phyloP scores from a whole-genome alignment of 1,140 invertebrate genomes.

The Colletes latitarsis region DNA sequence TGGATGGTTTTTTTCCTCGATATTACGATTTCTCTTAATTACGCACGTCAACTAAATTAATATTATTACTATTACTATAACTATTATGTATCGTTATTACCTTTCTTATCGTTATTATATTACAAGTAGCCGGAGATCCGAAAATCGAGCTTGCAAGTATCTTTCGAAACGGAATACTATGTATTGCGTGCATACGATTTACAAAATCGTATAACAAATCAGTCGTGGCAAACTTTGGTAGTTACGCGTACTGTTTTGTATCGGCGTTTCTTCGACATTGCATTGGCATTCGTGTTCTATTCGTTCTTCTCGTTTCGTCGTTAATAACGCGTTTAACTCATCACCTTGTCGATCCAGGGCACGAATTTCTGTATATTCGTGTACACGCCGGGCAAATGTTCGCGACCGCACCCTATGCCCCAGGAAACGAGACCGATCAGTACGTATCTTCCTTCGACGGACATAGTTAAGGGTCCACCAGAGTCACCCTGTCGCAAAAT shows the following conservation, averaged over 20 bases:
- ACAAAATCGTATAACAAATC: constrained; percentile 1
- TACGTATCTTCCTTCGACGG: constrained; percentile 90
- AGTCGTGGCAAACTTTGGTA: constrained; percentile 18
- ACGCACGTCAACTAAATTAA: background rate
- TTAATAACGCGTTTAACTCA: constrained; percentile 78
- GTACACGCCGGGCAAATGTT: constrained; percentile 94
- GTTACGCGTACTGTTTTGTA: background rate
- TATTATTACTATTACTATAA: background rate
- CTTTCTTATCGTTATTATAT: background rate
- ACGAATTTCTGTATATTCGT: constrained; percentile 96
- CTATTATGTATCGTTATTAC: background rate
- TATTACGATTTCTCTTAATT: too few relatives aligned
- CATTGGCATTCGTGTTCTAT: background rate
- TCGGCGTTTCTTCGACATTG: background rate
- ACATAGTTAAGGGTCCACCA: constrained; percentile 91
- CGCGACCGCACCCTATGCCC: constrained; percentile 94
- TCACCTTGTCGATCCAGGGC: constrained; percentile 94
- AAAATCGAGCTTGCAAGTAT: background rate
- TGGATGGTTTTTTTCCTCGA: too few relatives aligned
- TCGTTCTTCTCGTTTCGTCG: background rate
- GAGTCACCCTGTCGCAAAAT: constrained; percentile 86
- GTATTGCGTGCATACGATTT: background rate
- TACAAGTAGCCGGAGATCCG: background rate
- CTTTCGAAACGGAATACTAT: background rate
- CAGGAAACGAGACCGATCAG: constrained; percentile 94